Percentiles rank a stretch among this genome's conserved stretches.
Evolutionary conservation across 2,888 invertebrate genomes (phyloP).

Genomic region (Phortica magna): DNA sequence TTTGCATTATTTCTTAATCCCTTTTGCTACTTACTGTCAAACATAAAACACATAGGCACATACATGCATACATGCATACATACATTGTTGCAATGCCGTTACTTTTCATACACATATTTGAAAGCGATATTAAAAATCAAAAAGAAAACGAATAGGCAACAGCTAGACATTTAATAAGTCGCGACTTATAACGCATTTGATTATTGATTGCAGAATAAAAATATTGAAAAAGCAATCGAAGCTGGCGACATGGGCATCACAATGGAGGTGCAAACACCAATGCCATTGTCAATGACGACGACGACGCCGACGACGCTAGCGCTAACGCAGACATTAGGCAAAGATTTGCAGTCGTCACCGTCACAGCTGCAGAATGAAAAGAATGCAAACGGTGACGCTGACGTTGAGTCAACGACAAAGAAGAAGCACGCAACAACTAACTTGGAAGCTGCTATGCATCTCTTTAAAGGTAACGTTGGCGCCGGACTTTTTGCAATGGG

Average conservation of each 20-base stretch:
- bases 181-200: not conserved
- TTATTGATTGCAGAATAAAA: constrained; percentile 6
- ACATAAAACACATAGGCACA: not conserved
- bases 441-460: constrained; percentile 91
- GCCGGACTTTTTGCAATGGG: constrained; percentile 98
- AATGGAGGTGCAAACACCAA: constrained; percentile 49
- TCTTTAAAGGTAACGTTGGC: constrained; percentile 96
- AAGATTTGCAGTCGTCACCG: constrained; percentile 33
- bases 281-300: constrained; percentile 11
- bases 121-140: constrained; percentile 31
- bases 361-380: not conserved
- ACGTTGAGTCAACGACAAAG: constrained; percentile 46
- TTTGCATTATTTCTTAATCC: not conserved
- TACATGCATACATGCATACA: not conserved
- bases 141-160: constrained; percentile 10
- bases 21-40: not conserved
- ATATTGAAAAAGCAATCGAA: constrained; percentile 48
- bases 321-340: not conserved
- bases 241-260: constrained; percentile 57
- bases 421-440: constrained; percentile 81
- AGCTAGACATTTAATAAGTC: not conserved
- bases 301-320: not conserved
- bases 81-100: not conserved
- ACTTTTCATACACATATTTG: not conserved
- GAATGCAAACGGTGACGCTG: constrained; percentile 30